These are phyloP conservation scores for Scarus forsteni DNA, from an alignment of 2,797 vertebrate genomes.

Conservation along the genomic window DNA sequence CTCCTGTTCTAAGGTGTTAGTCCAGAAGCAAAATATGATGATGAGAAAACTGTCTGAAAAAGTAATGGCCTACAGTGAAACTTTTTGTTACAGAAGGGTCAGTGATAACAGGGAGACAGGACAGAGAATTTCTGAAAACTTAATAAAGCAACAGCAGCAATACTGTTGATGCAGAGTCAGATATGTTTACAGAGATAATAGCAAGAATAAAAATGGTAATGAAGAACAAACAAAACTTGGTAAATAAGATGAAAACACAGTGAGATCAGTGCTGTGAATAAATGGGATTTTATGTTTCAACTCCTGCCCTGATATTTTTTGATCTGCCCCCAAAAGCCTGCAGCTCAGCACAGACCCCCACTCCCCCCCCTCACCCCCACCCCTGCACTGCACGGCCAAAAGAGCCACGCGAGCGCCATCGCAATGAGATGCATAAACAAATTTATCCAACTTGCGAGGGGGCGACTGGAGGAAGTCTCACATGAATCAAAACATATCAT, in stretches of 20 bases:
- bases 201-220: not conserved
- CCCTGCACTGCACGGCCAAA: slow-evolving; percentile 17
- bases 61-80: too few species aligned
- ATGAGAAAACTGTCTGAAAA: too few species aligned
- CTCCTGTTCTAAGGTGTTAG: too few species aligned
- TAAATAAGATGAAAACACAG: not conserved
- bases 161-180: not conserved
- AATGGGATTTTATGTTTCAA: not conserved
- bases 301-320: slow-evolving; percentile 8
- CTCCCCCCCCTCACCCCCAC: not conserved
- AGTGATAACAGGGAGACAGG: too few species aligned
- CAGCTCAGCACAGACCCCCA: slow-evolving; percentile 21
- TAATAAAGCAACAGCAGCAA: too few species aligned
- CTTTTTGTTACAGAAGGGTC: too few species aligned
- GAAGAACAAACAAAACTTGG: too few species aligned
- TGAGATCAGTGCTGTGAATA: not conserved
- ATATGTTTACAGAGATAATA: not conserved
- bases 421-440: slow-evolving; percentile 30
- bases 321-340: not conserved
- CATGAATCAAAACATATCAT: slow-evolving; percentile 32
- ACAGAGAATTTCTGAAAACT: too few species aligned
- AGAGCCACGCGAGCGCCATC: slow-evolving; percentile 38
- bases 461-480: slow-evolving; percentile 14
- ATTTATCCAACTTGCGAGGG: slow-evolving; percentile 14
- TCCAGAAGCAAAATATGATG: too few species aligned